These are phyloP conservation scores for Syngnathus floridae DNA, from an alignment of 2,113 vertebrate species.

Conservation along the genomic window DNA sequence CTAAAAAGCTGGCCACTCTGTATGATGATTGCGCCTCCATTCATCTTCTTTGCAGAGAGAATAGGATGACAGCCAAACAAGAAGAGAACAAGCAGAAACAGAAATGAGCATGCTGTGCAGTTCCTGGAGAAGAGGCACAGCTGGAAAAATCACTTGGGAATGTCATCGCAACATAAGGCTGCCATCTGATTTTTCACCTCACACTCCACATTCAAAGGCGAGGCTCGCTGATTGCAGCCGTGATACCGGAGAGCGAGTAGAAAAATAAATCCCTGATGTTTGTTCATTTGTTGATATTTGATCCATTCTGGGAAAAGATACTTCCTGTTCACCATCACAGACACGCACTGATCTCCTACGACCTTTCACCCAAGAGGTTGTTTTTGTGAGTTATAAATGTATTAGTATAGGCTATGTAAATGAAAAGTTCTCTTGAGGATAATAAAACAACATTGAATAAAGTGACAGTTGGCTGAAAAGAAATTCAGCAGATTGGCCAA, in stretches of 20 bases:
- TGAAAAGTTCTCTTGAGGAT: neutral
- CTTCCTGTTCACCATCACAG: neutral
- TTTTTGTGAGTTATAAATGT: too few relatives aligned
- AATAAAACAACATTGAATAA: neutral
- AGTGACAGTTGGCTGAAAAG: constrained; percentile 6
- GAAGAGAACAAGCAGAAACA: constrained; percentile 22
- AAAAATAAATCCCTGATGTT: constrained; percentile 15
- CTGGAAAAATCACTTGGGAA: constrained; percentile 54
- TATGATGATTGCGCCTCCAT: constrained; percentile 26
- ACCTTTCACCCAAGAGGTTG: constrained; percentile 9
- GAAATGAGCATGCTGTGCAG: constrained; percentile 41
- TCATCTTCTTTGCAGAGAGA: constrained; percentile 48
- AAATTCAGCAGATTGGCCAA: neutral
- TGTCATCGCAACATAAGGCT: constrained; percentile 13
- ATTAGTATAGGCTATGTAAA: neutral
- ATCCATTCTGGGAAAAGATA: constrained; percentile 13
- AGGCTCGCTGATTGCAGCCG: constrained; percentile 20
- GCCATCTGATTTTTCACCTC: constrained; percentile 25
- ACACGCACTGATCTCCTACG: constrained; percentile 26
- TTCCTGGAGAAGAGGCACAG: constrained; percentile 42
- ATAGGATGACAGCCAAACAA: constrained; percentile 20
- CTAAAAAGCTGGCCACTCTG: neutral
- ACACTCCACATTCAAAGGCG: constrained; percentile 35
- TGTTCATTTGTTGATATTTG: constrained; percentile 17
- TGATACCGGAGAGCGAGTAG: constrained; percentile 17